Conservation (phyloP, 2,797 vertebrate species). For the Anomalospiza imberbis region DNA sequence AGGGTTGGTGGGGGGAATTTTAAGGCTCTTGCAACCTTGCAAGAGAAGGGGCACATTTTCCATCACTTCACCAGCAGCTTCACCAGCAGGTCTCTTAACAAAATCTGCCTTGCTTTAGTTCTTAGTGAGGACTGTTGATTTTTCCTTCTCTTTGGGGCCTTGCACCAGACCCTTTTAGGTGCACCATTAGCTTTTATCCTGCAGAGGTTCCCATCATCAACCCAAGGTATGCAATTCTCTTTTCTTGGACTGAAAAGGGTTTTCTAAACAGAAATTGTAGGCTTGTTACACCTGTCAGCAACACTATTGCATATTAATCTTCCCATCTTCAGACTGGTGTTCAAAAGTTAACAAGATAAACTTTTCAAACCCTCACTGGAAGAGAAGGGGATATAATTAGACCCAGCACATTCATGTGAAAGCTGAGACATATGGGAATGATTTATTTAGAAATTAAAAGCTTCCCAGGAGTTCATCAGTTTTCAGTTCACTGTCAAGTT, state of each 20-base stretch:
- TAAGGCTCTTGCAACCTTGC: background rate
- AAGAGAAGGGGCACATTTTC: background rate
- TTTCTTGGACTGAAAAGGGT: slow-evolving; percentile 1
- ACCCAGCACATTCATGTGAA: background rate
- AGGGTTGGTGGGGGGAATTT: background rate
- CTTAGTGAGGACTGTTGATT: background rate
- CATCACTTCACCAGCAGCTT: background rate
- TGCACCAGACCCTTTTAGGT: background rate
- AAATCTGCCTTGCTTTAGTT: background rate
- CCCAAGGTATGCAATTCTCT: background rate
- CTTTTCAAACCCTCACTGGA: background rate
- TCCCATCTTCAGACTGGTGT: background rate
- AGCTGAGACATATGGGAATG: background rate
- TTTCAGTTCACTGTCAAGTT: background rate
- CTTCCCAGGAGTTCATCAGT: background rate
- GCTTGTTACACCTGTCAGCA: slow-evolving; percentile 1
- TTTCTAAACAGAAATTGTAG: slow-evolving; percentile 22
- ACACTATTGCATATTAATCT: background rate
- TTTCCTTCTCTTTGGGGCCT: background rate
- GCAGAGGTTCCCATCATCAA: background rate
- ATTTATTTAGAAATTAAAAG: background rate
- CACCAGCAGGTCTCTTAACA: background rate
- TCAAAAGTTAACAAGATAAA: background rate
- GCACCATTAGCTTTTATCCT: background rate
- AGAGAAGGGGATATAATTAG: background rate